Conservation (phyloP, 2,888 invertebrate species). For the Antheraea yamamai region DNA sequence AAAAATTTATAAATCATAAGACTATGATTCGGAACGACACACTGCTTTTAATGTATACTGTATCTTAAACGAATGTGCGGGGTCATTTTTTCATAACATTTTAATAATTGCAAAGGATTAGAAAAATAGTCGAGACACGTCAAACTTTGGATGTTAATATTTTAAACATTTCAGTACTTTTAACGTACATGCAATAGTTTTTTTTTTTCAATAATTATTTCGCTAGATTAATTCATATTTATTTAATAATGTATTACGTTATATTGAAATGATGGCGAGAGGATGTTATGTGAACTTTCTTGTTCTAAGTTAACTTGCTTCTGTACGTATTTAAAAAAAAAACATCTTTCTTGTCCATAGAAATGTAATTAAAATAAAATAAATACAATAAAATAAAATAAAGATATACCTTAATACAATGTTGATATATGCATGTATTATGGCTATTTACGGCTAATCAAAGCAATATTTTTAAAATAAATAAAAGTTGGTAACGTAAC, state of each 20-base stretch:
- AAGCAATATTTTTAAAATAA: background rate
- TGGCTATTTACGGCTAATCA: background rate
- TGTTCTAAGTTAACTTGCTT: background rate
- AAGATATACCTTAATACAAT: background rate
- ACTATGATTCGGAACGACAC: background rate
- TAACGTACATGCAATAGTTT: too few relatives aligned
- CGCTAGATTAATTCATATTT: background rate
- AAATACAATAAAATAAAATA: too few relatives aligned
- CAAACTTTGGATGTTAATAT: background rate
- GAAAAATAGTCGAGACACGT: background rate
- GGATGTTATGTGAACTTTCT: background rate
- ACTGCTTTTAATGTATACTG: background rate
- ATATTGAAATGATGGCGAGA: background rate
- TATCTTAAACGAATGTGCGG: slow-evolving; percentile 2
- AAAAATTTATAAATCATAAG: slow-evolving; percentile 29
- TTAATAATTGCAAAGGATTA: background rate
- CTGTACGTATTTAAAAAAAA: background rate
- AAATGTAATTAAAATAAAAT: too few relatives aligned
- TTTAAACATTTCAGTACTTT: too few relatives aligned
- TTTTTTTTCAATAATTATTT: background rate
- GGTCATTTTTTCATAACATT: background rate
- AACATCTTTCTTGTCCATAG: background rate
- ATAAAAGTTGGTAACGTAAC: background rate
- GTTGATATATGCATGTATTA: background rate
- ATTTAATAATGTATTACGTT: background rate